Base-by-base conservation (phyloP, 2,113 vertebrate genomes). In the Ceratotherium simum region DNA sequence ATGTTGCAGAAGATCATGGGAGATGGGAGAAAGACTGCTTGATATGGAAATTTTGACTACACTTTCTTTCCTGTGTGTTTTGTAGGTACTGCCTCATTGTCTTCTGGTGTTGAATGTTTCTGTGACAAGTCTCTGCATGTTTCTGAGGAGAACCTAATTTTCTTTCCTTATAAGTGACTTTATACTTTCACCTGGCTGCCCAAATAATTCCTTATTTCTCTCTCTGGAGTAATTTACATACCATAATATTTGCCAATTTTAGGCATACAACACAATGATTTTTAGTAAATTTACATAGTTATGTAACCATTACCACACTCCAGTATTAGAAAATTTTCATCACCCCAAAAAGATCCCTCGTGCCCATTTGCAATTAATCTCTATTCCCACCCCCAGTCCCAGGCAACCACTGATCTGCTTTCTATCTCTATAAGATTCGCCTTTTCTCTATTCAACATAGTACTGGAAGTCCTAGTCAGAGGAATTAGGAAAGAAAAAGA, bases 121-220 rank as follows among this genome's bases (percentile, higher is more conserved):
- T 91, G 18, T 69, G 46, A 67, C 60, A 79, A 67, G 75, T 33
- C 13, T 58, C 27, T 72, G 10, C 10, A 39, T 67, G n/a, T 79
- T 90, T 67, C 73, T 90, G 46, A 79, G 23, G 39, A 90, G 88
- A 78, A 76, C 7, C 33, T 48, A 64, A 60, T 5, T 29, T 65
- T 64, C 16, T 29, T 54, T 27, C 42, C 25, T 31, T 81, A 23
- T 9, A 89, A 64, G 56, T 65, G 16, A 39, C 10, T 89, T 48
- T 31, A 4, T 64, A 10, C 90, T 88, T 81, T 70, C 48, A 21
- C 33, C 33, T 90, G 60, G 5, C 23, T 95, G 23, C 7, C 16
- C 14, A 90, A 90, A 46, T 75, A 64, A 82, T 95, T 94, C 51
- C 51, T 80, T 81, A 60, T 81, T 80, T 90, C 70, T 69, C 13